Conservation (phyloP, 1,140 invertebrate genomes). For the Monomorium pharaonis region DNA sequence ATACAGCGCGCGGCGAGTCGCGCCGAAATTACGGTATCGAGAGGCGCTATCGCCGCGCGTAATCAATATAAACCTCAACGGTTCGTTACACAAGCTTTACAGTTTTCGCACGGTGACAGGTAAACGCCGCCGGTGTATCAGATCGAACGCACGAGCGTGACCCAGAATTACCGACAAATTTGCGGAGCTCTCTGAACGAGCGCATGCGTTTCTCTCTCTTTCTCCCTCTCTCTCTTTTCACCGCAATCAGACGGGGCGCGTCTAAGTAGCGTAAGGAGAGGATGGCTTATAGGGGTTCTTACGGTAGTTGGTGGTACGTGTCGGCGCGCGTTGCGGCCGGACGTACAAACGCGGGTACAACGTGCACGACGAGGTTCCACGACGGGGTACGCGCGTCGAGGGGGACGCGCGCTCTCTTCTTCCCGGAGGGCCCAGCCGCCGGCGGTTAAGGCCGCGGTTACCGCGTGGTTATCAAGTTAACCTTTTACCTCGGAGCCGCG, state of each 20-base stretch:
- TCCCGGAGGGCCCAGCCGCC: conserved; percentile 46
- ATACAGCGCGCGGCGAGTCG: not conserved
- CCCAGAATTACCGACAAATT: conserved; percentile 46
- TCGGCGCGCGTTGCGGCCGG: conserved; percentile 65
- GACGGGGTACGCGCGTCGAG: not conserved
- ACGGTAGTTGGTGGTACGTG: conserved; percentile 72
- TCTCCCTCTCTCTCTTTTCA: no score
- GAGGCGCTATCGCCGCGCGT: not conserved
- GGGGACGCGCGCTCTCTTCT: not conserved
- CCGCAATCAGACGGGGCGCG: conserved; percentile 68
- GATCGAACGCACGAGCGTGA: conserved; percentile 54
- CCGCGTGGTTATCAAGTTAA: conserved; percentile 84
- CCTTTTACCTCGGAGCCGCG: conserved; percentile 82
- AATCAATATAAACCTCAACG: conserved; percentile 32
- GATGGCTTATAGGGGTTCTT: conserved; percentile 51
- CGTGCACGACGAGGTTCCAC: conserved; percentile 1
- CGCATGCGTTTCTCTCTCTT: conserved; percentile 40
- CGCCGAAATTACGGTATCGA: conserved; percentile 11
- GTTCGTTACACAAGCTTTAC: conserved; percentile 27
- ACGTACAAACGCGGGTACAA: conserved; percentile 36
- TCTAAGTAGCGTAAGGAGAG: conserved; percentile 70
- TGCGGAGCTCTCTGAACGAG: conserved; percentile 12
- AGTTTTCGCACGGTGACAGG: conserved; percentile 18
- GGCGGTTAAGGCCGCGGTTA: conserved; percentile 78
- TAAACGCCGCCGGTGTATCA: conserved; percentile 33